Evolutionary conservation across 2,797 vertebrate species (phyloP).

Genomic region (Dromococcyx pavoninus): DNA sequence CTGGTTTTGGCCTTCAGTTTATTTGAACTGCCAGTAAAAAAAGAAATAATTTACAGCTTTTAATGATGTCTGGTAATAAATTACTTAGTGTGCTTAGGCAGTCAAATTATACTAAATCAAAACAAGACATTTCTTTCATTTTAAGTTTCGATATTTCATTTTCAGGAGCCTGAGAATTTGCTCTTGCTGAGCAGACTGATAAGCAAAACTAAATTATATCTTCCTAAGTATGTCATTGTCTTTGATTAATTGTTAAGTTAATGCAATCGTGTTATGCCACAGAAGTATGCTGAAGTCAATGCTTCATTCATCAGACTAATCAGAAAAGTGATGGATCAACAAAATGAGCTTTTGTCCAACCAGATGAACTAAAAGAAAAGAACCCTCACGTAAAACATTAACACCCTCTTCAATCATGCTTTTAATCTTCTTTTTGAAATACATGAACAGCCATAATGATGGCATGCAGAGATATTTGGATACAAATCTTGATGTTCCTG

Average conservation of each 20-base stretch:
- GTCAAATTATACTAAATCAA: conserved; percentile 42
- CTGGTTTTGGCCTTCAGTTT: not conserved
- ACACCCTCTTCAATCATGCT: not conserved
- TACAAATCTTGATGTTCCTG: not conserved
- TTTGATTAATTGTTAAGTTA: conserved; percentile 63
- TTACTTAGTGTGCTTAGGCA: conserved; percentile 31
- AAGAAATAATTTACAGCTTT: not conserved
- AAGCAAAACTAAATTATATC: conserved; percentile 35
- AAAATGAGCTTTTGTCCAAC: conserved; percentile 51
- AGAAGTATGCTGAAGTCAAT: not conserved
- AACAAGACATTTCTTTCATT: conserved; percentile 21
- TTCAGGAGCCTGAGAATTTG: conserved; percentile 27
- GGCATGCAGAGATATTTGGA: not conserved
- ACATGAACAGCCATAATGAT: not conserved
- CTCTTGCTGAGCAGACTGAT: conserved; percentile 28
- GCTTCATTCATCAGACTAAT: conserved; percentile 51
- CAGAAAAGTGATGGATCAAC: conserved; percentile 15
- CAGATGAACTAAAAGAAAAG: conserved; percentile 34
- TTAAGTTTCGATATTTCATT: conserved; percentile 47
- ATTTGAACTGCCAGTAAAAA: conserved; percentile 1
- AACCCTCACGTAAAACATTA: conserved; percentile 38
- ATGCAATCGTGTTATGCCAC: not conserved
- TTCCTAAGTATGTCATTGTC: conserved; percentile 28
- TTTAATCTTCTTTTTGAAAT: conserved; percentile 43
- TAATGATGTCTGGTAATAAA: conserved; percentile 38